Evolutionary conservation across 2,888 invertebrate species (phyloP), one percentile per base, ranked within the genome.

Genomic region (Danaus chrysippus): DNA sequence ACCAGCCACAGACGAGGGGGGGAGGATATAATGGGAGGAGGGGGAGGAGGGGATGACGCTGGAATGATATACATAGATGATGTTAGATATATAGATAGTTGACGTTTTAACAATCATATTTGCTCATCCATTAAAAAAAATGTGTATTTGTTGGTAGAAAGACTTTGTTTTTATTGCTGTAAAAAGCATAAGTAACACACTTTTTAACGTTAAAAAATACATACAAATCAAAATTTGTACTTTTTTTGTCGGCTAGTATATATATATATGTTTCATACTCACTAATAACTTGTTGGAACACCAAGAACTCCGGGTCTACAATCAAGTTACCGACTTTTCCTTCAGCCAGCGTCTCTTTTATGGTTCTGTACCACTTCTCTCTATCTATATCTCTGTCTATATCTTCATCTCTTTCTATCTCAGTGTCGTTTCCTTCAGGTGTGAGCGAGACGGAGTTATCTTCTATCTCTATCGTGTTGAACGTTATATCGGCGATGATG

Each of bases 241-340:
- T n/a, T n/a, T n/a, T n/a, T n/a, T n/a, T n/a, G n/a, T n/a, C 23
- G 6, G 23, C 23, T 34, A 34, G 23, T 34, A 8, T 5, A 8
- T 34, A 6, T 13, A 10, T 0, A 11, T 17, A 49, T 17, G 10
- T 9, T 17, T 17, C 3, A 61, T 67, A 92, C 94, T 93, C 82
- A 96, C 96, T 90, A 77, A 93, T 92, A 66, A 93, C 92, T 1
- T 95, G 93, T 74, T 94, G 93, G 72, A 96, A 94, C 59, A 94
- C 93, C 64, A 97, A 84, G 79, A 94, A 97, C 64, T 94, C 93
- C 0, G 97, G 96, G 82, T 98, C 97, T 0, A 97, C 94, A 23
- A 93, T 94, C 1, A 97, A 83, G 42, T 95, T 94, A 1, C 97
- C 97, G 9, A 97, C 94, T 73, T 92, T 92, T 6, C 97, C 97